These are phyloP conservation scores for Diabrotica virgifera DNA, from an alignment of 1,140 invertebrate species.

Conservation along the genomic window DNA sequence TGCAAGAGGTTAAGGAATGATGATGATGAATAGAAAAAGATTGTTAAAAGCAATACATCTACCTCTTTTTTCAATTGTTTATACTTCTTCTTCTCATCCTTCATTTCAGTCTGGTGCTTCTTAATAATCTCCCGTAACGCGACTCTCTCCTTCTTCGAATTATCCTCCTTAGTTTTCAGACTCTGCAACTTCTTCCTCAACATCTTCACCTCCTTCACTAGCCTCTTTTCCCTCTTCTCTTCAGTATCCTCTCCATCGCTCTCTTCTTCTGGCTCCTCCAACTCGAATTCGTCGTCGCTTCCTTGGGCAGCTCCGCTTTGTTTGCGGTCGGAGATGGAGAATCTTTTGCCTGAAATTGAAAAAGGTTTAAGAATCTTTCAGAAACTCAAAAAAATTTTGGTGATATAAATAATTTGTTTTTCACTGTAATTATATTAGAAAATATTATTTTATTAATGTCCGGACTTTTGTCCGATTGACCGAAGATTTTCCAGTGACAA, in stretches of 20 bases:
- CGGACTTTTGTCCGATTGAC: too few relatives aligned
- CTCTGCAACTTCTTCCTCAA: constrained; percentile 74
- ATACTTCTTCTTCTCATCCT: constrained; percentile 72
- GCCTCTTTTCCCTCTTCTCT: constrained; percentile 59
- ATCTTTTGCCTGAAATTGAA: constrained; percentile 32
- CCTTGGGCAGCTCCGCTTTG: constrained; percentile 25
- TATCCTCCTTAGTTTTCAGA: constrained; percentile 72
- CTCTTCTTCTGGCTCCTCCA: constrained; percentile 53
- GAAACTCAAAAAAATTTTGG: too few relatives aligned
- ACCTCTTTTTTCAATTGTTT: constrained; percentile 80
- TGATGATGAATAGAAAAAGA: too few relatives aligned
- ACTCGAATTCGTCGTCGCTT: constrained; percentile 27
- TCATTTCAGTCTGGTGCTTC: constrained; percentile 72
- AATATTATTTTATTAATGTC: too few relatives aligned
- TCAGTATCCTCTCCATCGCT: constrained; percentile 71
- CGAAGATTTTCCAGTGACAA: too few relatives aligned
- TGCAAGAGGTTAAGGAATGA: too few relatives aligned
- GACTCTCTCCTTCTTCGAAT: constrained; percentile 73
- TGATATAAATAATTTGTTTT: too few relatives aligned
- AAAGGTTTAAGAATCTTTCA: too few relatives aligned
- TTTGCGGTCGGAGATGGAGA: constrained; percentile 33
- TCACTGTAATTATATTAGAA: too few relatives aligned
- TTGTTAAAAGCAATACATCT: constrained; percentile 45
- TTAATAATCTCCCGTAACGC: constrained; percentile 76
- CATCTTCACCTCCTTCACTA: constrained; percentile 63